Percentiles rank a stretch among this genome's conserved stretches.
Evolutionary conservation across 2,113 vertebrate species (phyloP).

Genomic region (Tringa solitaria): DNA sequence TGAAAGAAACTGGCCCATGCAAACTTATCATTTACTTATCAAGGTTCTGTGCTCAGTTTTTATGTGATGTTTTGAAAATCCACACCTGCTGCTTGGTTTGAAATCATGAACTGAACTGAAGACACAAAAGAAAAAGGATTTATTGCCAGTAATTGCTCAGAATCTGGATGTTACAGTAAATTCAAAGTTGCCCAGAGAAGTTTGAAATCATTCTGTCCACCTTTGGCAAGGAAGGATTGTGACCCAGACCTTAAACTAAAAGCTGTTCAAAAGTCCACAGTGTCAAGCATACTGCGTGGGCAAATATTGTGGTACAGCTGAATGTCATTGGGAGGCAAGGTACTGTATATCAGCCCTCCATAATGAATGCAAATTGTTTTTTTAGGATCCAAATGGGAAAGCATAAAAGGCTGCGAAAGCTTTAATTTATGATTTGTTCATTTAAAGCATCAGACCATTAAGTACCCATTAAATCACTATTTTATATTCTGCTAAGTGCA

Average conservation of each 20-base stretch:
- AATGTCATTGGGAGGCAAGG: neutral
- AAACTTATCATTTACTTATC: neutral
- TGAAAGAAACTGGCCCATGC: neutral
- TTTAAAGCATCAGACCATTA: constrained; percentile 47
- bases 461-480: constrained; percentile 28
- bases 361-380: constrained; percentile 10
- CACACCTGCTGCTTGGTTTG: neutral
- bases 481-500: constrained; percentile 46
- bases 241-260: neutral
- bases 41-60: neutral
- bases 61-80: neutral
- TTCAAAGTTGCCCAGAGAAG: neutral
- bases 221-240: neutral
- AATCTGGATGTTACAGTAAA: neutral
- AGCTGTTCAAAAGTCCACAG: neutral
- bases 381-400: constrained; percentile 40
- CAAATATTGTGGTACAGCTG: neutral
- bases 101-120: neutral
- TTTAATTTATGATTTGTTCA: constrained; percentile 51
- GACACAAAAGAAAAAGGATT: neutral
- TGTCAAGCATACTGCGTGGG: neutral
- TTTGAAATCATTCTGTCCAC: neutral
- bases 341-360: neutral
- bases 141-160: neutral
- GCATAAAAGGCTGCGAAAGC: constrained; percentile 1